A percentile compares a stretch with the other conserved stretches of the same genome.
Conservation (phyloP, 2,888 invertebrate genomes). For the Heliconius hortense region DNA sequence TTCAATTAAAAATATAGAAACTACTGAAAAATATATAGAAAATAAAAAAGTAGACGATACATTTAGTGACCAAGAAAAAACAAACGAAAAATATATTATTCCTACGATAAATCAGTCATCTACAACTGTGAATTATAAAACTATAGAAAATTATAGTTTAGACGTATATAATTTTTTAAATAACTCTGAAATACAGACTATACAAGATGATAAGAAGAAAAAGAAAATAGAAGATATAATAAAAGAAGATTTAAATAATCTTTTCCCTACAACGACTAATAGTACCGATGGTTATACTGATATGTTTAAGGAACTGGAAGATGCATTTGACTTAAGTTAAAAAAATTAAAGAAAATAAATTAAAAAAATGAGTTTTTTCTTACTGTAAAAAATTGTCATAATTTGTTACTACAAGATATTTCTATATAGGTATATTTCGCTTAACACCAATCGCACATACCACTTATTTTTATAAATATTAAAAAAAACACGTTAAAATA, state of each 20-base stretch:
- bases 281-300: slow-evolving; percentile 35
- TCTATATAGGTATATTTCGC: too few relatives aligned
- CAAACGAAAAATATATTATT: not conserved
- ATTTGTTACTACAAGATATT: too few relatives aligned
- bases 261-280: slow-evolving; percentile 31
- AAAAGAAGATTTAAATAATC: slow-evolving; percentile 37
- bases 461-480: too few relatives aligned
- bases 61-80: not conserved
- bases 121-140: not conserved
- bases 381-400: too few relatives aligned
- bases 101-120: not conserved
- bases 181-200: slow-evolving; percentile 31
- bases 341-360: not conserved
- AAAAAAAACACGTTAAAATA: too few relatives aligned
- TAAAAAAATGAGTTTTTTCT: not conserved
- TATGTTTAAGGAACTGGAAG: slow-evolving; percentile 41
- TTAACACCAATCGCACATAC: too few relatives aligned
- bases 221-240: slow-evolving; percentile 38
- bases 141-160: slow-evolving; percentile 1
- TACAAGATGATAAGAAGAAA: slow-evolving; percentile 29
- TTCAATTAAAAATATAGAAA: not conserved
- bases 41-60: not conserved
- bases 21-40: not conserved
- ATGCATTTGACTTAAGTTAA: slow-evolving; percentile 40
- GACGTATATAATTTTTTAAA: slow-evolving; percentile 36